Percentiles rank a stretch among this genome's conserved stretches.
Evolutionary conservation across 2,113 vertebrate genomes (phyloP).

Genomic region (Propithecus coquereli): DNA sequence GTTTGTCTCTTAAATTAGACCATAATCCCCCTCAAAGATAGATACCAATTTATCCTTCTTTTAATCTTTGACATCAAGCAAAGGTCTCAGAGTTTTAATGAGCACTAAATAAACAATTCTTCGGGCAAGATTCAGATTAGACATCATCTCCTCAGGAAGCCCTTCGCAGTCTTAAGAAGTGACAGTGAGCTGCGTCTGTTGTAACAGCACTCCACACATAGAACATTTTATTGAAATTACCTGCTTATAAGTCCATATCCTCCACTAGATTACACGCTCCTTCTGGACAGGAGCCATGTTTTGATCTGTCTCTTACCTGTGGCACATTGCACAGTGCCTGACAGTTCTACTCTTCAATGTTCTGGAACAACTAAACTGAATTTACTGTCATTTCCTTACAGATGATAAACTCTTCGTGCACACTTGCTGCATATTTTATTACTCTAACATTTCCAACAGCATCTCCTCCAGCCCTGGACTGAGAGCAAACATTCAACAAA

Average conservation of each 20-base stretch:
- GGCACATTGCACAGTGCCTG: background rate
- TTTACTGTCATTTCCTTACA: background rate
- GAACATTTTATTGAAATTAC: background rate
- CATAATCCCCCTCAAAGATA: background rate
- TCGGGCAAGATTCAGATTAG: background rate
- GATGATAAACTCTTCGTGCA: background rate
- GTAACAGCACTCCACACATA: too few relatives aligned
- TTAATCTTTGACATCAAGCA: background rate
- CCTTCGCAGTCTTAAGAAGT: too few relatives aligned
- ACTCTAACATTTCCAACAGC: background rate
- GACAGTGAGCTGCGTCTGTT: background rate
- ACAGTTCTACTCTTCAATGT: background rate
- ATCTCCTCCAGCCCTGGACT: background rate
- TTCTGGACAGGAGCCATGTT: background rate
- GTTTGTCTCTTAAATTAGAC: background rate
- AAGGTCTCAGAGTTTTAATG: background rate
- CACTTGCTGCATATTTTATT: background rate
- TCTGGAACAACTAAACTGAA: background rate
- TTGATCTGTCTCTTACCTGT: background rate
- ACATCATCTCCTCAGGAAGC: background rate
- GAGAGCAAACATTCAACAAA: background rate
- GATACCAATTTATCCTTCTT: background rate
- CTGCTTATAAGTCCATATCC: background rate
- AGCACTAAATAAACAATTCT: background rate
- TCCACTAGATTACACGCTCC: background rate